Evolutionary conservation across 2,113 vertebrate genomes (phyloP).

Genomic region (Hipposideros armiger): DNA sequence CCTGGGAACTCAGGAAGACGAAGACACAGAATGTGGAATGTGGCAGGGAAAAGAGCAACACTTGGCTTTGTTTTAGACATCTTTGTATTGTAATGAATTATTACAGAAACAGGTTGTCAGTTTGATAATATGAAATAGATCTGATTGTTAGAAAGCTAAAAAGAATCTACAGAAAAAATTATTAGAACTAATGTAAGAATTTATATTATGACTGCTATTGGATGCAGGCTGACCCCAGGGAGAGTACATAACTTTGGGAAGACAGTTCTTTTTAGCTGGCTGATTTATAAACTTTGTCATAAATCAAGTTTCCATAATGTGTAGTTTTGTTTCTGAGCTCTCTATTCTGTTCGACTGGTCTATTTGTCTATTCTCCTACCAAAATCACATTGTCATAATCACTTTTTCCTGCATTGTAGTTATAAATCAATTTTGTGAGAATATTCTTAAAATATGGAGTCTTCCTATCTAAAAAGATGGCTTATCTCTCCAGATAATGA

Average conservation of each 20-base stretch:
- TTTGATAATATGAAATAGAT: background rate
- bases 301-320: background rate
- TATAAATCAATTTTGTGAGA: background rate
- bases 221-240: background rate
- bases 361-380: background rate
- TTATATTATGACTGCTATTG: background rate
- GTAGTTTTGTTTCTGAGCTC: background rate
- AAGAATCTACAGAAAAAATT: constrained; percentile 18
- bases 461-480: constrained; percentile 11
- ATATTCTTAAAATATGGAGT: constrained; percentile 37
- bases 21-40: background rate
- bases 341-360: background rate
- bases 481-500: background rate
- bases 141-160: background rate
- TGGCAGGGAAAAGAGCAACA: background rate
- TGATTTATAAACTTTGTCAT: background rate
- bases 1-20: background rate
- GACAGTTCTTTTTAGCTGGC: background rate
- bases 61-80: background rate
- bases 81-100: background rate
- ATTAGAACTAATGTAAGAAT: constrained; percentile 9
- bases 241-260: background rate
- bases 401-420: background rate
- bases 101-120: background rate
- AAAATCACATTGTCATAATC: background rate